Conservation (phyloP, 1,140 invertebrate species). For the Aphelenchoides fujianensis region DNA sequence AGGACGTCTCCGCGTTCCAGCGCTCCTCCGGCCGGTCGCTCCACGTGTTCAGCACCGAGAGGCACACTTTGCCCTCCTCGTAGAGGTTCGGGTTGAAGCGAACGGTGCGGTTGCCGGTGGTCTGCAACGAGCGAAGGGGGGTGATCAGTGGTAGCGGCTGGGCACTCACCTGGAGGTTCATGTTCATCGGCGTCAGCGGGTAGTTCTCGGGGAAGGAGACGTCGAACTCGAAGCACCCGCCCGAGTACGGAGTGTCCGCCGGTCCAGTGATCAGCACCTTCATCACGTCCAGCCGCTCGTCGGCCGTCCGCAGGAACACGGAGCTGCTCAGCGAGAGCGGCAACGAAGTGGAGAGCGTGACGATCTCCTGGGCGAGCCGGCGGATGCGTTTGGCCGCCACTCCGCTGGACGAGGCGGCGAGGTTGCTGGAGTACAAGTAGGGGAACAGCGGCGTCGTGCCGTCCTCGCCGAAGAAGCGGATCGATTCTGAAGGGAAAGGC, state of each 20-base stretch:
- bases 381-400: conserved; percentile 78
- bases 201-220: conserved; percentile 66
- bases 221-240: conserved; percentile 67
- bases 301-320: conserved; percentile 89
- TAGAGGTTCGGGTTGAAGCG: conserved; percentile 96
- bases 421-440: conserved; percentile 85
- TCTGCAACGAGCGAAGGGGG: conserved; percentile 68
- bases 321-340: conserved; percentile 87
- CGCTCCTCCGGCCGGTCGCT: conserved; percentile 90
- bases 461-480: conserved; percentile 26
- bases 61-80: conserved; percentile 87
- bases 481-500: conserved; percentile 36
- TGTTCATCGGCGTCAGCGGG: conserved; percentile 69
- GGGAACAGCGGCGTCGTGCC: conserved; percentile 66
- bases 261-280: conserved; percentile 83
- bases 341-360: conserved; percentile 83
- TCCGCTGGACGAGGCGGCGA: conserved; percentile 73
- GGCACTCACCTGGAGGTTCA: conserved; percentile 71
- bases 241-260: conserved; percentile 65
- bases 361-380: conserved; percentile 86
- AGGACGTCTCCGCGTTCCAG: conserved; percentile 92
- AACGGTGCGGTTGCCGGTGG: conserved; percentile 85
- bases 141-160: neutral
- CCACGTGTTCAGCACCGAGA: conserved; percentile 93
- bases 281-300: conserved; percentile 88